Percentiles rank a stretch among this genome's conserved stretches.
These are phyloP conservation scores for Caenorhabditis sp. DNA, from an alignment of 2,888 invertebrate species.

Conservation along the genomic window DNA sequence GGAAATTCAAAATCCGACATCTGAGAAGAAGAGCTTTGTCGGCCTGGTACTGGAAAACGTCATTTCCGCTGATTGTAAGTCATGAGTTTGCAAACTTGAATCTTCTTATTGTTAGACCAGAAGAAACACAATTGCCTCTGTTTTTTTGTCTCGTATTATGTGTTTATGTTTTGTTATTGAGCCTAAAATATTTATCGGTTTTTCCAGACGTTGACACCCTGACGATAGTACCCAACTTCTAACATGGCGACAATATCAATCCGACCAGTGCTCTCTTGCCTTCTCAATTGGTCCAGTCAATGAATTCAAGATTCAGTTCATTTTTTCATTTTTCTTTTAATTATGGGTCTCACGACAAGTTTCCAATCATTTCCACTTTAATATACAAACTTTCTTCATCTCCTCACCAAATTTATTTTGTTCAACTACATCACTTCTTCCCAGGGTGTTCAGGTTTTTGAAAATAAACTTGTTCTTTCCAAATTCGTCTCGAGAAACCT, in stretches of 20 bases:
- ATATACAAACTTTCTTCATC: too few species aligned
- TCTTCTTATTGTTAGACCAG: background rate
- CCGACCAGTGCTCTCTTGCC: conserved; percentile 32
- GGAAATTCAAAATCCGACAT: conserved; percentile 8
- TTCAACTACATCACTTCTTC: background rate
- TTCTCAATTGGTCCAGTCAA: background rate
- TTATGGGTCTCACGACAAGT: conserved; percentile 26
- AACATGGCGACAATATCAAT: background rate
- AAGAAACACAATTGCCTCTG: background rate
- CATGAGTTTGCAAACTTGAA: background rate
- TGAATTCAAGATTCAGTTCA: background rate
- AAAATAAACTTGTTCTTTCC: conserved; percentile 21
- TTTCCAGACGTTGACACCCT: conserved; percentile 61
- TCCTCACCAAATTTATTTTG: too few species aligned
- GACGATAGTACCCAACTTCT: conserved; percentile 20
- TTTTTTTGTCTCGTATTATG: too few species aligned
- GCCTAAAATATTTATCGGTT: too few species aligned
- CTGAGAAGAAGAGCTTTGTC: conserved; percentile 60
- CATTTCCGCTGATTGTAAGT: conserved; percentile 72
- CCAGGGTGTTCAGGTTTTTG: background rate
- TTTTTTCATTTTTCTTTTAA: conserved; percentile 11
- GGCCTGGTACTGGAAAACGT: conserved; percentile 69
- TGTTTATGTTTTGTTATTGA: too few species aligned
- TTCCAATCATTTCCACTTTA: background rate
- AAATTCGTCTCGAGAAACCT: too few species aligned